A percentile compares a stretch with the other conserved stretches of the same genome.
phyloP scores from a whole-genome alignment of 2,113 vertebrate genomes.

The Pseudorasbora parva region DNA sequence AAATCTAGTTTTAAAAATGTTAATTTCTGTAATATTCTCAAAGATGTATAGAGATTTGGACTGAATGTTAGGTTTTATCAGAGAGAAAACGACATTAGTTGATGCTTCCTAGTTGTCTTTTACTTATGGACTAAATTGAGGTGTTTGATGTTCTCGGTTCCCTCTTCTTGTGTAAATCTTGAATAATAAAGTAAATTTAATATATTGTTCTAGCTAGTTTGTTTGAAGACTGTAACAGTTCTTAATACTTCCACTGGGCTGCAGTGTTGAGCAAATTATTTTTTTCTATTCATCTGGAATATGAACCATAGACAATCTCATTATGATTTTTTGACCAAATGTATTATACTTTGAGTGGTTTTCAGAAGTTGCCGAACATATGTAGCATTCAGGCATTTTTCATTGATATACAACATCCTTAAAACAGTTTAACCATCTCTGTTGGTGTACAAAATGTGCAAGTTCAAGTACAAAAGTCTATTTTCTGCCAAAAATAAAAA shows the following conservation, averaged over 20 bases:
- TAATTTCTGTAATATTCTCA: not conserved
- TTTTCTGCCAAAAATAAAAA: not conserved
- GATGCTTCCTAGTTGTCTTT: not conserved
- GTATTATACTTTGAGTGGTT: not conserved
- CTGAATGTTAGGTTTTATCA: not conserved
- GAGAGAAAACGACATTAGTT: not conserved
- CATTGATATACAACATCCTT: not conserved
- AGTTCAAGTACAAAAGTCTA: not conserved
- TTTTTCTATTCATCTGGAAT: not conserved
- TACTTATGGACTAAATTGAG: not conserved
- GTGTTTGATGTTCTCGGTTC: not conserved
- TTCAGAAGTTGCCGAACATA: not conserved
- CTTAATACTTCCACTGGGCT: slow-evolving; percentile 5
- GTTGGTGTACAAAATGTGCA: not conserved
- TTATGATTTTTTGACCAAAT: not conserved
- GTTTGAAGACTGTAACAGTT: not conserved
- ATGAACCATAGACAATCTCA: not conserved
- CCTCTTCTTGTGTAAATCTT: slow-evolving; percentile 1
- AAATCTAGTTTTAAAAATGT: not conserved
- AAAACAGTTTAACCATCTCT: not conserved
- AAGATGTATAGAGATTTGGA: slow-evolving; percentile 12
- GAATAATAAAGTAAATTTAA: slow-evolving; percentile 11
- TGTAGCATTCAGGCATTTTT: not conserved
- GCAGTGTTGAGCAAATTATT: slow-evolving; percentile 10
- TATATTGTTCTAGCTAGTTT: not conserved